Base-by-base conservation (phyloP, 2,113 vertebrate genomes). In the Indicator indicator region DNA sequence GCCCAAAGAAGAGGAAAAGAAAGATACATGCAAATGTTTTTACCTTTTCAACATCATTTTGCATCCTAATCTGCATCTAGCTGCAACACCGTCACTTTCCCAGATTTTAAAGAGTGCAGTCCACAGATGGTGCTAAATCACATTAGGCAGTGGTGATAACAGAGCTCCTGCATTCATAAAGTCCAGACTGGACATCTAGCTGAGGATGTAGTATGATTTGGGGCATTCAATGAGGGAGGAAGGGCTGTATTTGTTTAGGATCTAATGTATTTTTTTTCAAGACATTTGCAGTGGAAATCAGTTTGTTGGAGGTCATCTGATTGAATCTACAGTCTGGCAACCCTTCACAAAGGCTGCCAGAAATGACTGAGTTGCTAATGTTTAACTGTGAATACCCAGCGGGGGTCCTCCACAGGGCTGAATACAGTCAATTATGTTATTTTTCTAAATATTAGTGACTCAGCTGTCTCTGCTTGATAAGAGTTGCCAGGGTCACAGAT, bases 391-490 rank as follows among this genome's bases (percentile, higher is more conserved):
- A 98, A 97, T 82, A 97, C 94, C 50, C 94, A 96, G 96, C 88
- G 72, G 96, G 95, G 73, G 42, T 96, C 84, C 86, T 97, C 89
- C 30, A 3, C 91, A 87, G 67, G 95, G 89, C 94, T 97, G 96
- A 97, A 97, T 96, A 93, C 94, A 97, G 94, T 95, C 92, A 95
- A 88, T 92, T 97, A 96, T 96, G 90, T 97, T 97, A 95, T 97
- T 97, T 97, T 97, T 97, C 95, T 95, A 97, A 98, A 98, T 97
- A 97, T 96, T 97, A 97, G 96, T 96, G 97, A 97, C 95, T 97
- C 97, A 97, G 93, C 94, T 97, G 93, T 97, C 95, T 96, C 89
- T 95, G 91, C 96, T 97, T 97, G 96, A 96, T 95, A 97, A 96
- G 81, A 88, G 85, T 95, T 97, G 97, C 92, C 95, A 95, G 92